Conservation (phyloP, 2,888 invertebrate genomes). For the Aproaerema taeniolella region DNA sequence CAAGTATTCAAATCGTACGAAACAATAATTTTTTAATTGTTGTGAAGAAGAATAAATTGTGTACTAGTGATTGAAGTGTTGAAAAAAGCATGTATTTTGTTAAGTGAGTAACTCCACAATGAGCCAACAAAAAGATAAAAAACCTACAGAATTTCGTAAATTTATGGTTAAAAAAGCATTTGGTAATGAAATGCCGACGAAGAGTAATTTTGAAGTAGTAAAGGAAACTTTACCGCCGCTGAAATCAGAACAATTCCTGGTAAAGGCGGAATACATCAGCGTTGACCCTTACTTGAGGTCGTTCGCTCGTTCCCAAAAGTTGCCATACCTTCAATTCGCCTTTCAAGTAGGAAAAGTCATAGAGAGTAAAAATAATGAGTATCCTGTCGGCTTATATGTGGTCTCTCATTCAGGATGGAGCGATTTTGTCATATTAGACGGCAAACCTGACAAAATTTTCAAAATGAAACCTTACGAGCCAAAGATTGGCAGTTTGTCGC, state of each 20-base stretch:
- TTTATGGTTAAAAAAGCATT: slow-evolving; percentile 37
- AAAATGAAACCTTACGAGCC: slow-evolving; percentile 43
- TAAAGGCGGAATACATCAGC: slow-evolving; percentile 78
- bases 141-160: slow-evolving; percentile 26
- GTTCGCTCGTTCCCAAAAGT: slow-evolving; percentile 33
- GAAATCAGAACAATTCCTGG: slow-evolving; percentile 69
- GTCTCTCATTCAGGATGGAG: slow-evolving; percentile 81
- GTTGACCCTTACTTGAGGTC: slow-evolving; percentile 82
- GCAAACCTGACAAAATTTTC: slow-evolving; percentile 30
- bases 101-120: no score
- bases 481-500: slow-evolving; percentile 61
- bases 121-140: neutral
- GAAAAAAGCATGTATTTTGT: no score
- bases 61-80: no score
- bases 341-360: slow-evolving; percentile 68
- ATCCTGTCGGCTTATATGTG: slow-evolving; percentile 75
- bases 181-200: slow-evolving; percentile 42
- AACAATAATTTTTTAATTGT: no score
- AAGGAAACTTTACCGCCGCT: no score
- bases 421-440: slow-evolving; percentile 52
- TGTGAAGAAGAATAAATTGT: no score
- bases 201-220: no score
- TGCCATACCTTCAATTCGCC: slow-evolving; percentile 40
- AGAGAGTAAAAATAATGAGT: slow-evolving; percentile 78
- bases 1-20: no score